Percentiles rank a stretch among this genome's conserved stretches.
phyloP scores from a whole-genome alignment of 2,113 vertebrate species.

The Coptodon rendalli region DNA sequence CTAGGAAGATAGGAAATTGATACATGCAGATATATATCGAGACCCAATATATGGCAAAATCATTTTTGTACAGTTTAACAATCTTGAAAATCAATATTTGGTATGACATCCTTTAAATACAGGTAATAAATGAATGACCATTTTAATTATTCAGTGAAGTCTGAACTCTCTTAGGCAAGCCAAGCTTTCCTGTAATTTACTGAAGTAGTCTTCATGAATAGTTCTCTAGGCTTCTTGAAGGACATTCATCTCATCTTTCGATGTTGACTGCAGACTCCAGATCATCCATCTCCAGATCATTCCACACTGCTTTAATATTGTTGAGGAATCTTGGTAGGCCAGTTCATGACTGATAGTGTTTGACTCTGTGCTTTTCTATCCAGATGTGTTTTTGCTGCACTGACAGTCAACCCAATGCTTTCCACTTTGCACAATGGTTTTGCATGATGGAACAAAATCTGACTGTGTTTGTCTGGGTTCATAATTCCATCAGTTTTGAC shows the following conservation, averaged over 20 bases:
- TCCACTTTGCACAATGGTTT: neutral
- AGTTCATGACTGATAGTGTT: neutral
- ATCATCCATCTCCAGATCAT: neutral
- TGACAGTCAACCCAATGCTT: rapidly evolving
- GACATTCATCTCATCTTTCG: neutral
- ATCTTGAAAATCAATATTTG: neutral
- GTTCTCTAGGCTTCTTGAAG: neutral
- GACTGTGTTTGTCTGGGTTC: neutral
- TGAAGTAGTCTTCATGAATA: neutral
- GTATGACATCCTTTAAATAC: neutral
- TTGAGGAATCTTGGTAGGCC: neutral
- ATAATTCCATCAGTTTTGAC: neutral
- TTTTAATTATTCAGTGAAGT: neutral
- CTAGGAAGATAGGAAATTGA: neutral
- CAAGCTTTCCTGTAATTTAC: neutral
- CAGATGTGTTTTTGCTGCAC: neutral
- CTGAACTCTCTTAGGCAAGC: neutral
- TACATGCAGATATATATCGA: neutral
- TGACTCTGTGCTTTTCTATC: neutral
- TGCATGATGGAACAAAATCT: neutral
- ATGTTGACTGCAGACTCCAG: neutral
- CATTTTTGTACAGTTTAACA: neutral
- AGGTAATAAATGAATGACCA: neutral
- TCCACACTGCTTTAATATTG: neutral
- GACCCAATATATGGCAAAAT: rapidly evolving